Conservation (phyloP, 2,113 vertebrate genomes). For the Platycercus adscitus region DNA sequence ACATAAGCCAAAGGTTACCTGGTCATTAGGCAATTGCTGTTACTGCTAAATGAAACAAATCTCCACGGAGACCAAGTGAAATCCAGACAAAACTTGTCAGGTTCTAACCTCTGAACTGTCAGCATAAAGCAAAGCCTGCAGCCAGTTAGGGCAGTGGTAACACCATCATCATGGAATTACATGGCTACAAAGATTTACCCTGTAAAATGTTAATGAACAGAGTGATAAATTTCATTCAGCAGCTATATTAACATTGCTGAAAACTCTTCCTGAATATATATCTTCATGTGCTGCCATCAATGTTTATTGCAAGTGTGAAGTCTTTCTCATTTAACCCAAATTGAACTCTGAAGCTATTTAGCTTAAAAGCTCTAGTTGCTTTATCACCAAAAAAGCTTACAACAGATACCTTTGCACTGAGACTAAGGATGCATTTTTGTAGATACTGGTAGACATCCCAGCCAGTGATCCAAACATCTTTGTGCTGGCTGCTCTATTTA, state of each 20-base stretch:
- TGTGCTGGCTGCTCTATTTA: not conserved
- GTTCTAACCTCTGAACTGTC: not conserved
- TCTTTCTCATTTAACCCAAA: not conserved
- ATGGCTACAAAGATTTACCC: not conserved
- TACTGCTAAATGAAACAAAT: not conserved
- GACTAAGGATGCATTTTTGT: not conserved
- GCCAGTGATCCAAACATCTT: not conserved
- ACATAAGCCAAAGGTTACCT: not conserved
- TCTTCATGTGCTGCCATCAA: not conserved
- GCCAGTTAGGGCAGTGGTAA: not conserved
- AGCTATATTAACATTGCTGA: not conserved
- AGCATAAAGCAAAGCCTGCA: not conserved
- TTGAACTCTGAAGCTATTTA: not conserved
- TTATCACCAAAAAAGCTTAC: not conserved
- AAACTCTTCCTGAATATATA: not conserved
- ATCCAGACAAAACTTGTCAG: not conserved
- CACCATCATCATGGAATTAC: not conserved
- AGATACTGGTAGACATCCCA: not conserved
- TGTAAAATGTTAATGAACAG: not conserved
- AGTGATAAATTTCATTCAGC: not conserved
- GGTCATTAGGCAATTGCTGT: not conserved
- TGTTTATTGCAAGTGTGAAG: not conserved
- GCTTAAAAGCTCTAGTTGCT: not conserved
- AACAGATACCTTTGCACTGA: not conserved
- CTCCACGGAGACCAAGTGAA: not conserved